phyloP scores from a whole-genome alignment of 2,797 vertebrate genomes.

The Malacoraja senta region DNA sequence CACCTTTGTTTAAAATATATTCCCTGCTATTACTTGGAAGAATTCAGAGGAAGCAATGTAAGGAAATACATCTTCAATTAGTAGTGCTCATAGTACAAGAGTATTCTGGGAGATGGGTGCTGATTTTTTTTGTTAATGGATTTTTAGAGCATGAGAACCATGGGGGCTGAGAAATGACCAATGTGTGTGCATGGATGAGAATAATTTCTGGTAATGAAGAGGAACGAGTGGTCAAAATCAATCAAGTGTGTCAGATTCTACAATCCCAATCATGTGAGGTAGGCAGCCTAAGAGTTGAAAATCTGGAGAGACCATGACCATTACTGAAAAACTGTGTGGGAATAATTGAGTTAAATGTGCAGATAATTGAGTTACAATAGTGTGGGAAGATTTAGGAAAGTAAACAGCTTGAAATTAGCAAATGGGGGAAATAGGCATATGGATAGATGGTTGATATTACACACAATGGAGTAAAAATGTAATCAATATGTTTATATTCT shows the following conservation, averaged over 20 bases:
- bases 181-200: background rate
- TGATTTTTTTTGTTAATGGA: background rate
- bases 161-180: background rate
- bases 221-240: background rate
- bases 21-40: background rate
- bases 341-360: background rate
- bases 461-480: background rate
- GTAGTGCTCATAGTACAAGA: background rate
- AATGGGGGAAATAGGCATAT: background rate
- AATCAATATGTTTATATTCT: background rate
- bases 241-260: background rate
- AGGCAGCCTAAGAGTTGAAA: background rate
- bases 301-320: background rate
- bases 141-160: no score
- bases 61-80: background rate
- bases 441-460: background rate
- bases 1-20: background rate
- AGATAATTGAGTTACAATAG: background rate
- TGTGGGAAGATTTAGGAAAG: background rate
- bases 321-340: background rate
- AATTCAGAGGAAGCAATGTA: background rate
- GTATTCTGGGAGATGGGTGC: background rate
- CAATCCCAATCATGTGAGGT: background rate
- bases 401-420: background rate
- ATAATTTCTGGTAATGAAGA: background rate